These are phyloP conservation scores for Morinoia aosen DNA, from an alignment of 2,888 invertebrate genomes.

Conservation along the genomic window DNA sequence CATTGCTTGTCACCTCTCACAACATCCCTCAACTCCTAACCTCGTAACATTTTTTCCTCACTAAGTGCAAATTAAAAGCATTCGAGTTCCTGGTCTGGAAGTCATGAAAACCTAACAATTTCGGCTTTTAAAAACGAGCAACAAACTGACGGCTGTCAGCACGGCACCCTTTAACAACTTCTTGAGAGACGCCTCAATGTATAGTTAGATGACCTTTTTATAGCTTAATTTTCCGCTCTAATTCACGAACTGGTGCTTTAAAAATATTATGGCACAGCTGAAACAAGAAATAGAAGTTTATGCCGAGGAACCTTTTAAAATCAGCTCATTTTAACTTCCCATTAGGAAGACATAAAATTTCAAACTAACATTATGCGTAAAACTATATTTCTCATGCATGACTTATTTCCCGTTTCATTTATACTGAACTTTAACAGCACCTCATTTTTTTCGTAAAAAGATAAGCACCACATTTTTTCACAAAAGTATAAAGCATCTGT, in stretches of 20 bases:
- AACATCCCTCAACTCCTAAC: not conserved
- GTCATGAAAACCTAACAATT: not conserved
- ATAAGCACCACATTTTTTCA: too few relatives aligned
- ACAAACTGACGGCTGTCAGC: not conserved
- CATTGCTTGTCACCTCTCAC: too few relatives aligned
- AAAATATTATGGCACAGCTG: not conserved
- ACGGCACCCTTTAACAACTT: not conserved
- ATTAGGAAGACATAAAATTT: not conserved
- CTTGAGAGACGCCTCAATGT: not conserved
- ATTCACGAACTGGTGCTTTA: not conserved
- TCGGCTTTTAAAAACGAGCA: not conserved
- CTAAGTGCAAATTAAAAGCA: not conserved
- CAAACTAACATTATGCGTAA: not conserved
- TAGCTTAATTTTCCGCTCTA: not conserved
- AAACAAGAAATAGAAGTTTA: not conserved
- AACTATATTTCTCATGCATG: not conserved
- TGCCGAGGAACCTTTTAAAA: not conserved
- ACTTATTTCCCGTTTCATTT: not conserved
- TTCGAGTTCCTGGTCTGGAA: not conserved
- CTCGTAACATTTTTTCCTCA: not conserved
- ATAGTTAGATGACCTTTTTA: not conserved
- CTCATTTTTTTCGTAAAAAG: too few relatives aligned
- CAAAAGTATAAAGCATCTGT: too few relatives aligned
- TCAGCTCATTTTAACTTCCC: not conserved
- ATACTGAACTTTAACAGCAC: not conserved